Conservation (phyloP, 2,797 vertebrate genomes). For the Ctenopoma multispine region DNA sequence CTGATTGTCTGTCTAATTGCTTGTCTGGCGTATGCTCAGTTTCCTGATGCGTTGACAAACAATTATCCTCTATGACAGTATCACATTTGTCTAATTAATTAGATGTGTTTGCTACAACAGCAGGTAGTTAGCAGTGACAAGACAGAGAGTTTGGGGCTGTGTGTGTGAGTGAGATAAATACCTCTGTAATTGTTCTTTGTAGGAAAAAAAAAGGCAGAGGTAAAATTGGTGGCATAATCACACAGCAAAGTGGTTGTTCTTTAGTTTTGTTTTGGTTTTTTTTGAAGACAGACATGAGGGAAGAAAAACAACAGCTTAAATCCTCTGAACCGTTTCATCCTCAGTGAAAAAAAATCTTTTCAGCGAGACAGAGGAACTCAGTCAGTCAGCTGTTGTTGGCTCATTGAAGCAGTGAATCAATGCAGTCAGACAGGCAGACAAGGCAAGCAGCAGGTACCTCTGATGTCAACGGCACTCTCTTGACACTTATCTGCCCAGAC, state of each 20-base stretch:
- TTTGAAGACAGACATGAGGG: conserved; percentile 31
- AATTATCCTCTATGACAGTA: conserved; percentile 85
- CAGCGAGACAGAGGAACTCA: conserved; percentile 36
- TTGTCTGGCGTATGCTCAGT: conserved; percentile 59
- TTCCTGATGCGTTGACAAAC: conserved; percentile 83
- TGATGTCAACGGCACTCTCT: conserved; percentile 60
- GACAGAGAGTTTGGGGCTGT: conserved; percentile 43
- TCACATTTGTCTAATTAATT: conserved; percentile 87
- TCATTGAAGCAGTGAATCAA: conserved; percentile 66
- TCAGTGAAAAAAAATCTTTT: conserved; percentile 6
- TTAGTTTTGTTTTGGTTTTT: conserved; percentile 39
- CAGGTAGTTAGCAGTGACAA: conserved; percentile 69
- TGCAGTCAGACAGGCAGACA: conserved; percentile 64
- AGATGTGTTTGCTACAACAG: conserved; percentile 78
- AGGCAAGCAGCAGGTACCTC: conserved; percentile 64
- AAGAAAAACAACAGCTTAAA: conserved; percentile 29
- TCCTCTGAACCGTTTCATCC: conserved; percentile 37
- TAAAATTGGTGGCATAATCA: conserved; percentile 13
- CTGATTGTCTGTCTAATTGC: conserved; percentile 71
- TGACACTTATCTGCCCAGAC: conserved; percentile 69
- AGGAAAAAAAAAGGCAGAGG: conserved; percentile 24
- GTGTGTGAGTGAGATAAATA: conserved; percentile 50
- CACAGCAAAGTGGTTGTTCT: conserved; percentile 24
- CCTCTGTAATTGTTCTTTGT: conserved; percentile 29
- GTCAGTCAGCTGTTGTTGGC: conserved; percentile 60